Evolutionary conservation across 37 sponge, comb jelly and placozoan genomes (phyloP), one percentile per base, ranked within the genome.

Genomic region (Amphimedon queenslandica): DNA sequence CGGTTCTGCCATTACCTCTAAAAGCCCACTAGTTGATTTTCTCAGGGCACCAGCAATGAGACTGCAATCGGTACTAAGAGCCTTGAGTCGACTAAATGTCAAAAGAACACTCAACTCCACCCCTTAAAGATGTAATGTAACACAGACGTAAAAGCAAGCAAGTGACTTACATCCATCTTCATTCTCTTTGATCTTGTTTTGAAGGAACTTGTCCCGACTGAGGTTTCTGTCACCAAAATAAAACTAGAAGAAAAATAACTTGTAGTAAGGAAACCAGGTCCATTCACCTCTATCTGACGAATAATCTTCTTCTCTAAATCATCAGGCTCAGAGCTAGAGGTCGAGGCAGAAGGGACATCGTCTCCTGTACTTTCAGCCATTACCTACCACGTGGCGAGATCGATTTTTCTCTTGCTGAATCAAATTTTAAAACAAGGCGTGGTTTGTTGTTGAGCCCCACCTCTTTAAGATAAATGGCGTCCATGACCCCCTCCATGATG

Each of bases 181-280:
- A 39, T 83, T 64, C 35, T 72, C 63, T 25, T 72, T 80, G 3
- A 76, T 63, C 39, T 84, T 65, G 16, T 87, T 75, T 56, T 82
- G 80, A n/a, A 94, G 71, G 40, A 88, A 90, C 63, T 90, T 90
- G 82, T 94, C 95, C 39, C 86, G 80, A 0, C 78, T 79, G 3
- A 90, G 60, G 47, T 94, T 94, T 31, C 88, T 66, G 40, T 94
- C 95, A 40, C 95, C 95, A 78, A 94, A 94, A 41, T 94, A 94
- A 60, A 82, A 94, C 85, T 93, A 43, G 47, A 82, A 31, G 23
- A 41, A 64, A 4, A 64, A 40, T 6, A 2, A 13, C 21, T 30
- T 4, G 31, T 28, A 27, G 5, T 16, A 2, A 55, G 6, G 11
- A 55, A 31, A 21, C 30, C 4, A 43, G 13, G 34, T 39, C 18